These are phyloP conservation scores for Anaspis maculata DNA, from an alignment of 2,888 invertebrate species.

Conservation along the genomic window DNA sequence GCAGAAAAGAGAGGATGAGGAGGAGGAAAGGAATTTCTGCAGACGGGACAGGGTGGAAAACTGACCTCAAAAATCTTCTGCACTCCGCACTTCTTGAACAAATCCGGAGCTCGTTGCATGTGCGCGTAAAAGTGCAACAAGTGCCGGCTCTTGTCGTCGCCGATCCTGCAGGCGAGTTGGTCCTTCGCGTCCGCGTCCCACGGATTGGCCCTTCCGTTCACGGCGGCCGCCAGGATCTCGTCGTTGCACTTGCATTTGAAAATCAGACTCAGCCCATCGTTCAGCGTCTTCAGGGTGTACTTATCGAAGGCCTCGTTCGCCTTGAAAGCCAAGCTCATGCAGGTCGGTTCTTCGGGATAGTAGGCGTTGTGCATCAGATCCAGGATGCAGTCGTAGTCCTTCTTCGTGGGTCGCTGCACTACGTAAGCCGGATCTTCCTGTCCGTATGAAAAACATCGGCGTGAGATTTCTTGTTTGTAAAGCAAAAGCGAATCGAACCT, in stretches of 20 bases:
- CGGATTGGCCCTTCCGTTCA: conserved; percentile 44
- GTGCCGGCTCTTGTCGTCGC: conserved; percentile 38
- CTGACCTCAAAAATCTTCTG: conserved; percentile 46
- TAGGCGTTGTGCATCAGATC: conserved; percentile 46
- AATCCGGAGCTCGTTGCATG: conserved; percentile 41
- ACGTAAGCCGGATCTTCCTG: no score
- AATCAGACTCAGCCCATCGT: conserved; percentile 17
- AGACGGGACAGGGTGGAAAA: no score
- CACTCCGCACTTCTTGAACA: conserved; percentile 42
- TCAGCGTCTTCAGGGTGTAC: conserved; percentile 12
- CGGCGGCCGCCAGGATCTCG: conserved; percentile 41
- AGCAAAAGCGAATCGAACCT: no score
- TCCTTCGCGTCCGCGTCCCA: conserved; percentile 48
- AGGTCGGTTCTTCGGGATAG: conserved; percentile 49
- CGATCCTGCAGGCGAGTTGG: conserved; percentile 45
- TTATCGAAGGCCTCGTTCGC: conserved; percentile 25
- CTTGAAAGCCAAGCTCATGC: conserved; percentile 43
- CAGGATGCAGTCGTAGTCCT: conserved; percentile 42
- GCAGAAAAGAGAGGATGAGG: no score
- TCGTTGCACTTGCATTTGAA: conserved; percentile 39
- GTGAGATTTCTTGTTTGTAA: no score
- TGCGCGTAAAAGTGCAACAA: conserved; percentile 48
- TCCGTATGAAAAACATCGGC: no score
- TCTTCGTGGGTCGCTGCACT: conserved; percentile 39
- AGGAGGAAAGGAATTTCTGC: no score